Evolutionary conservation across 2,797 vertebrate species (phyloP).

Genomic region (Thaleichthys pacificus): DNA sequence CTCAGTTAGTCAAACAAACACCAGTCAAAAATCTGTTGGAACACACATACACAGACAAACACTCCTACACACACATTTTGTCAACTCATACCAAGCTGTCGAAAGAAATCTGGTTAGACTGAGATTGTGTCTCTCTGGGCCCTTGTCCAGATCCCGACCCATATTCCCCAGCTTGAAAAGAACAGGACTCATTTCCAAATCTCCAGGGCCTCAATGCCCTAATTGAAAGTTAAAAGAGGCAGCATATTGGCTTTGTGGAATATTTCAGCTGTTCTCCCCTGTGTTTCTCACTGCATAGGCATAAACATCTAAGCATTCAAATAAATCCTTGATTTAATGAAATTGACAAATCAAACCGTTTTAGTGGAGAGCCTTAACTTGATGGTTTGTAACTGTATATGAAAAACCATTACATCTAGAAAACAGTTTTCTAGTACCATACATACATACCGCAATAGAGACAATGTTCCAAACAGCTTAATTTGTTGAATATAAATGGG

Average conservation of each 20-base stretch:
- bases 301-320: neutral
- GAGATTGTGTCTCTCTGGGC: conserved; percentile 16
- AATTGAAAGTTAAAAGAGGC: conserved; percentile 33
- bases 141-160: conserved; percentile 24
- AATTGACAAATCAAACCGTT: neutral
- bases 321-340: too few species aligned
- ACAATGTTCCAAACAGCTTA: neutral
- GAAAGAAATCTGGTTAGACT: conserved; percentile 9
- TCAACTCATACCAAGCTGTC: neutral
- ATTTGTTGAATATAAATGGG: too few species aligned
- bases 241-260: conserved; percentile 4
- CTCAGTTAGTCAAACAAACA: neutral
- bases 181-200: conserved; percentile 31
- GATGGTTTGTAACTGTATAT: neutral
- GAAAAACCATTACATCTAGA: too few species aligned
- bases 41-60: neutral
- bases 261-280: neutral
- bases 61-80: neutral
- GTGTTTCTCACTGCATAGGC: neutral
- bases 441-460: too few species aligned
- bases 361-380: neutral
- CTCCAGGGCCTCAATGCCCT: conserved; percentile 25
- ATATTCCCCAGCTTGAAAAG: conserved; percentile 26
- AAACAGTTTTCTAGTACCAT: too few species aligned
- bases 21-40: neutral